A percentile compares a stretch with the other conserved stretches of the same genome.
These are phyloP conservation scores for Menidia menidia DNA, from an alignment of 2,797 vertebrate species.

Conservation along the genomic window DNA sequence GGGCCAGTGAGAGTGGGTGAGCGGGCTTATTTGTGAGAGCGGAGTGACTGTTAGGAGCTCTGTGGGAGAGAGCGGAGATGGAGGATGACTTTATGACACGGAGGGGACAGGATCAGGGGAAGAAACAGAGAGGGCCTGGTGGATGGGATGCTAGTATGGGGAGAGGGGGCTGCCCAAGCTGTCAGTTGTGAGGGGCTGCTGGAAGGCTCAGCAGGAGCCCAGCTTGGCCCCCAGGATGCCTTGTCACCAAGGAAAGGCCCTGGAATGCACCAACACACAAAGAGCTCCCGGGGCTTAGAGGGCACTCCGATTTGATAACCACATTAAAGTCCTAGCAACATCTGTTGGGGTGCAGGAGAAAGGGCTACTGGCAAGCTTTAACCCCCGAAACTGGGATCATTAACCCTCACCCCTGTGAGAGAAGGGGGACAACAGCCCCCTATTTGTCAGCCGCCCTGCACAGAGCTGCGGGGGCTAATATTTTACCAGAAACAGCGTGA, in stretches of 20 bases:
- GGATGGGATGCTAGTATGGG: constrained; percentile 61
- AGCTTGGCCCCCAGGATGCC: constrained; percentile 84
- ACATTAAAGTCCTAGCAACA: constrained; percentile 98
- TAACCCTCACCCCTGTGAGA: constrained; percentile 90
- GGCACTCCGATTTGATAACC: constrained; percentile 96
- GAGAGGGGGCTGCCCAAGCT: constrained; percentile 72
- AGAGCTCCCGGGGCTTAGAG: constrained; percentile 89
- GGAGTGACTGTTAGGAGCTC: constrained; percentile 65
- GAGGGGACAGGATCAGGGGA: constrained; percentile 68
- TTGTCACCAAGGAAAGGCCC: constrained; percentile 90
- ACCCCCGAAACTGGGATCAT: constrained; percentile 96
- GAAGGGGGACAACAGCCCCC: constrained; percentile 92
- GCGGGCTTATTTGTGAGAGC: constrained; percentile 54
- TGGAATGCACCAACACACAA: constrained; percentile 91
- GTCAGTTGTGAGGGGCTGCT: constrained; percentile 82
- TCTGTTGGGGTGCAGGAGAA: constrained; percentile 94
- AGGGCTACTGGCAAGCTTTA: constrained; percentile 93
- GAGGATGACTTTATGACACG: constrained; percentile 80
- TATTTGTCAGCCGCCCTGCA: constrained; percentile 91
- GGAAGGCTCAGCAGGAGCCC: constrained; percentile 84
- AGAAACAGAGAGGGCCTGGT: constrained; percentile 51
- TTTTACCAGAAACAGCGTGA: constrained; percentile 95
- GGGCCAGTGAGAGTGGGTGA: constrained; percentile 56
- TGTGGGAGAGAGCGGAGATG: constrained; percentile 69
- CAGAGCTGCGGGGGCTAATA: constrained; percentile 86